These are phyloP conservation scores for Eremophila alpestris DNA, from an alignment of 2,797 vertebrate species.

Conservation along the genomic window DNA sequence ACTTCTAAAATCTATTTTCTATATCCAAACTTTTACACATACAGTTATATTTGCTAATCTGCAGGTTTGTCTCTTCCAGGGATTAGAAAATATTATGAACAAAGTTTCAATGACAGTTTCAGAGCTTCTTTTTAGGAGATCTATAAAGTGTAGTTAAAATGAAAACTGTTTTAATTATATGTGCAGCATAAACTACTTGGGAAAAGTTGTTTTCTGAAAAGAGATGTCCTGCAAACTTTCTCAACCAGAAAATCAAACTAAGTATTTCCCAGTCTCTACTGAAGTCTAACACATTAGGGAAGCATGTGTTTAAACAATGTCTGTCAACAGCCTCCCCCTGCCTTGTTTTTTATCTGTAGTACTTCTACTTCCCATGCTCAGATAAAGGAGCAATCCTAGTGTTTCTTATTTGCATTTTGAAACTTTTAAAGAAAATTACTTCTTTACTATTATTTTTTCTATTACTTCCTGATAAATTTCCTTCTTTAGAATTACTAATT, in stretches of 20 bases:
- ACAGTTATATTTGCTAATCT: not conserved
- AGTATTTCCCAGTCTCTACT: not conserved
- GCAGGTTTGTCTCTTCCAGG: not conserved
- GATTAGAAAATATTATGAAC: not conserved
- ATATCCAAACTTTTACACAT: not conserved
- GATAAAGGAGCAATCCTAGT: not conserved
- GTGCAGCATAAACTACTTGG: not conserved
- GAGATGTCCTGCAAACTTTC: not conserved
- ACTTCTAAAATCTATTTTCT: not conserved
- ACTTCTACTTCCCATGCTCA: not conserved
- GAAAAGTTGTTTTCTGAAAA: not conserved
- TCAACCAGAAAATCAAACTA: not conserved
- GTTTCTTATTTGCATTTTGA: not conserved
- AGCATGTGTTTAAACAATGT: not conserved
- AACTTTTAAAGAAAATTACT: not conserved
- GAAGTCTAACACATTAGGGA: not conserved
- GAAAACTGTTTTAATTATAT: slow-evolving; percentile 6
- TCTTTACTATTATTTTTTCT: not conserved
- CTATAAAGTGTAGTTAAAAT: not conserved
- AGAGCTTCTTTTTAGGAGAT: not conserved
- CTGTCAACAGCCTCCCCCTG: not conserved
- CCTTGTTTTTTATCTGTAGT: not conserved
- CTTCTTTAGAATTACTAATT: not conserved
- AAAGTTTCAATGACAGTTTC: not conserved
- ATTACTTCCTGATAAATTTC: not conserved